Conservation (phyloP, 1,140 invertebrate species). For the Augochlora pura region DNA sequence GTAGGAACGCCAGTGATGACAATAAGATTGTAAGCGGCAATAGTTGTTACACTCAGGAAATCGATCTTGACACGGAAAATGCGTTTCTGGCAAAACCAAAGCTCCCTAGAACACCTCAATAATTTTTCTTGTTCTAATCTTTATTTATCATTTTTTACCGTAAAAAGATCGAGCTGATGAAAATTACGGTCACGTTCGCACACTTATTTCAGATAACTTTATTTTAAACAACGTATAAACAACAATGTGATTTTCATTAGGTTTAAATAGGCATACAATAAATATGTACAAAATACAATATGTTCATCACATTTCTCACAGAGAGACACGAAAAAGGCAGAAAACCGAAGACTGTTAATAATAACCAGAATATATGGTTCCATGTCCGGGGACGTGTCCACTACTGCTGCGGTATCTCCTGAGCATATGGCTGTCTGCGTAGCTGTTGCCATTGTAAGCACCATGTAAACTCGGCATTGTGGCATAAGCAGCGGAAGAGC, state of each 20-base stretch:
- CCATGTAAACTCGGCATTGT: conserved; percentile 2
- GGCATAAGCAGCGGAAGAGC: conserved; percentile 22
- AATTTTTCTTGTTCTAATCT: neutral
- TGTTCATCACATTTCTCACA: neutral
- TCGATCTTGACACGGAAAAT: conserved; percentile 47
- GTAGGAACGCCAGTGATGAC: conserved; percentile 31
- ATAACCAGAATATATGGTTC: conserved; percentile 26
- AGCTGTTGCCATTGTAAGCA: conserved; percentile 19
- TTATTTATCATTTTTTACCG: neutral
- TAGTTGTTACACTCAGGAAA: conserved; percentile 17
- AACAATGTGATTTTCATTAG: neutral
- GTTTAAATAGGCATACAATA: conserved; percentile 51
- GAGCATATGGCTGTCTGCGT: conserved; percentile 14
- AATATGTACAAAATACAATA: conserved; percentile 54
- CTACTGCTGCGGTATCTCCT: conserved; percentile 46
- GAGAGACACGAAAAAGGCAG: too few relatives aligned
- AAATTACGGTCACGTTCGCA: neutral
- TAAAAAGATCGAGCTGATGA: neutral
- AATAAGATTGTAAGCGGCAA: conserved; percentile 13
- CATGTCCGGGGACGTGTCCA: conserved; percentile 30
- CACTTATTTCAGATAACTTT: conserved; percentile 17
- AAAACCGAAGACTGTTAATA: neutral
- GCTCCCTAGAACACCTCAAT: conserved; percentile 68
- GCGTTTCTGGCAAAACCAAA: conserved; percentile 71
- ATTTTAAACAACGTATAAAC: conserved; percentile 34